Conservation (phyloP, 2,797 vertebrate genomes). For the Enoplosus armatus region DNA sequence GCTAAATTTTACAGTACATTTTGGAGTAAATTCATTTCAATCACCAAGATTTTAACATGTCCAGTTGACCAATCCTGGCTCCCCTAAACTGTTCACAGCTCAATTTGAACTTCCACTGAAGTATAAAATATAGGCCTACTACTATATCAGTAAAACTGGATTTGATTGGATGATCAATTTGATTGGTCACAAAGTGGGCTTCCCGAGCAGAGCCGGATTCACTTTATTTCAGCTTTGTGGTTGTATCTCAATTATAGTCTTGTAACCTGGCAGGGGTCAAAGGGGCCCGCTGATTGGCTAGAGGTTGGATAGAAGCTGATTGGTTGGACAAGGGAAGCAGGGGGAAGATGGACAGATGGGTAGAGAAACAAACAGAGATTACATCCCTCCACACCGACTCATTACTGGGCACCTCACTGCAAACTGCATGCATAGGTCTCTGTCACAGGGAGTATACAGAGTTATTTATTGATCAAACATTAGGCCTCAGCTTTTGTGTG, state of each 20-base stretch:
- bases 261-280: not conserved
- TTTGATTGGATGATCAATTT: constrained; percentile 14
- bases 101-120: not conserved
- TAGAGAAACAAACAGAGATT: constrained; percentile 72
- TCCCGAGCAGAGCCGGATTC: not conserved
- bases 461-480: constrained; percentile 75
- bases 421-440: constrained; percentile 31
- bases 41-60: not conserved
- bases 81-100: not conserved
- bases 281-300: constrained; percentile 33
- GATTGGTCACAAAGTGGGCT: not conserved
- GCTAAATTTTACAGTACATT: not conserved
- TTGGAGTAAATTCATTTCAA: no score
- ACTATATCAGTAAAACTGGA: not conserved
- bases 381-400: constrained; percentile 55
- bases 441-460: constrained; percentile 6
- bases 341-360: constrained; percentile 68
- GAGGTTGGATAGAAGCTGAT: constrained; percentile 41
- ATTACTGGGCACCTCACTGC: constrained; percentile 51
- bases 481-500: constrained; percentile 37
- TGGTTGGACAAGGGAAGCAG: constrained; percentile 49
- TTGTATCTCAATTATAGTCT: constrained; percentile 19
- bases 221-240: constrained; percentile 3
- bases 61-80: not conserved
- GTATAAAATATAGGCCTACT: not conserved